Base-by-base conservation (phyloP, 2,113 vertebrate species). In the Octodon degus region DNA sequence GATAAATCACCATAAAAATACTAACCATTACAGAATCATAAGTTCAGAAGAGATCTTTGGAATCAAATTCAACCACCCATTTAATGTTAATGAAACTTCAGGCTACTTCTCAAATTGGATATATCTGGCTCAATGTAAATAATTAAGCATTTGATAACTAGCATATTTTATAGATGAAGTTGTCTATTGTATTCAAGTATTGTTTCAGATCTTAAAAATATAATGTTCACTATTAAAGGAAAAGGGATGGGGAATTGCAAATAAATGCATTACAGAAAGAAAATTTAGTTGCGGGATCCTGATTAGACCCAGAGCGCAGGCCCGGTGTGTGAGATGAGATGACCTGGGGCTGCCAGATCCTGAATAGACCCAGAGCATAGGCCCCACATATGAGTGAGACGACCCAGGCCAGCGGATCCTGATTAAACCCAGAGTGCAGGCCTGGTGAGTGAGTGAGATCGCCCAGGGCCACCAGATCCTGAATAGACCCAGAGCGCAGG, bases 151-250 rank as follows among this genome's bases (percentile, higher is more conserved):
- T 93, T 90, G 12, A 72, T 53, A 89, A 63, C 43, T 87, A 86
- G 11, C 50, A 50, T 50, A 50, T 50, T 50, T 50, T 50, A 24
- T 55, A 86, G 72, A 25, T 94, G 40, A 84, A 76, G 27, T 88
- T 91, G 58, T 50, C 65, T 96, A 76, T 79, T 97, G 16, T 93
- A 95, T 90, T 96, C 60, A 92, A 81, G 79, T 43, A 81, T 37
- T 76, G 82, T 92, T 88, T 79, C 95, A 60, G 55, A 81, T 82
- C 30, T 10, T 22, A 86, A 76, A 72, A 81, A 92, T 25, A 86
- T 2, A 92, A 27, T 62, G 63, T 96, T 86, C 37, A 85, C 32
- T 80, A 10, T 86, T 93, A 91, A 95, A 89, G 7, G 17, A 80
- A 95, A 90, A 63, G 50, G 60, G 10, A 37, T 80, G 32, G 40